Evolutionary conservation across 2,797 vertebrate species (phyloP).

Genomic region (Silurus lanzhouensis): DNA sequence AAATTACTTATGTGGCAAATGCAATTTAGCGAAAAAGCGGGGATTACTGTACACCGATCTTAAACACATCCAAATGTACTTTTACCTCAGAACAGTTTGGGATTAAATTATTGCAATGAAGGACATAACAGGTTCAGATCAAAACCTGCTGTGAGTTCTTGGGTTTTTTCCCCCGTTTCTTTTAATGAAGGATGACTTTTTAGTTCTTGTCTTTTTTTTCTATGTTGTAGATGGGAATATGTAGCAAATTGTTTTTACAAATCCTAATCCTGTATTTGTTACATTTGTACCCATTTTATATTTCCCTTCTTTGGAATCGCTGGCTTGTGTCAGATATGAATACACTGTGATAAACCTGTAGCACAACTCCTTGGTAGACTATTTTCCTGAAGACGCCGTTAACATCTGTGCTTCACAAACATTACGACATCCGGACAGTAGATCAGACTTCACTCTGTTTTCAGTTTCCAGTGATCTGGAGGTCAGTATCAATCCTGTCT

Average conservation of each 20-base stretch:
- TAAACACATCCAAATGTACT: neutral
- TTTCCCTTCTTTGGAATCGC: slow-evolving; percentile 6
- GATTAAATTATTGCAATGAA: neutral
- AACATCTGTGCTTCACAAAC: slow-evolving; percentile 4
- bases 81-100: neutral
- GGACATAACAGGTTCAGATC: neutral
- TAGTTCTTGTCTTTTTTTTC: neutral
- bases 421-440: neutral
- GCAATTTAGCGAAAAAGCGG: too few relatives aligned
- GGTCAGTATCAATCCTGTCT: slow-evolving; percentile 60
- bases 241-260: slow-evolving; percentile 21
- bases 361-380: slow-evolving; percentile 17
- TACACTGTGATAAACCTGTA: slow-evolving; percentile 38
- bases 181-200: neutral
- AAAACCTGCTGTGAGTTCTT: neutral
- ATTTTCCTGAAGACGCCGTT: neutral
- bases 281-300: neutral
- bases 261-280: neutral
- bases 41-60: too few relatives aligned
- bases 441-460: slow-evolving; percentile 27
- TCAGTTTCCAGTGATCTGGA: slow-evolving; percentile 45
- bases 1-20: too few relatives aligned
- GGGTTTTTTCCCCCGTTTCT: neutral
- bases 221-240: slow-evolving; percentile 3
- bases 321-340: slow-evolving; percentile 14